A percentile compares a stretch with the other conserved stretches of the same genome.
phyloP scores from a whole-genome alignment of 2,797 vertebrate species.

The Gambusia yucatana region DNA sequence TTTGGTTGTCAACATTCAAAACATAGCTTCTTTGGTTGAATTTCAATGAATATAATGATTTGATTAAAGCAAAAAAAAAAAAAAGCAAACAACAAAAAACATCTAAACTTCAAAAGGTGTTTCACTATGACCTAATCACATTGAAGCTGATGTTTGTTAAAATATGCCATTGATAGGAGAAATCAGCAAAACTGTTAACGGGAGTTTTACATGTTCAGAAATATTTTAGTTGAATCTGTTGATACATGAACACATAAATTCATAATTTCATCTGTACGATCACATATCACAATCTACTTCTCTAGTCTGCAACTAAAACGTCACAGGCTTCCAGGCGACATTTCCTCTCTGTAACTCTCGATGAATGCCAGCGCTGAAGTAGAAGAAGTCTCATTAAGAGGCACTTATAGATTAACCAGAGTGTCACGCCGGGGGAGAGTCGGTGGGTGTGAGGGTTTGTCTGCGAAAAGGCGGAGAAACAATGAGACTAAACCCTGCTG shows the following conservation, averaged over 20 bases:
- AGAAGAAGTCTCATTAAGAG: slow-evolving; percentile 77
- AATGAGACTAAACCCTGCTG: slow-evolving; percentile 69
- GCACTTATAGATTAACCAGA: slow-evolving; percentile 79
- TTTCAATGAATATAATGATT: neutral
- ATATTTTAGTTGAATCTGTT: neutral
- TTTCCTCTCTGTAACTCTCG: slow-evolving; percentile 58
- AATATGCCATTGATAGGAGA: neutral
- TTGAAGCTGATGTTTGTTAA: neutral
- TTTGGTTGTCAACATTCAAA: neutral
- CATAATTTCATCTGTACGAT: slow-evolving; percentile 4
- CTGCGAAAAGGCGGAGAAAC: slow-evolving; percentile 67
- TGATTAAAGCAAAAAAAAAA: neutral
- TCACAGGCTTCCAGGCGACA: slow-evolving; percentile 56
- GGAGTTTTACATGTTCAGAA: neutral
- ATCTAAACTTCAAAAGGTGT: neutral
- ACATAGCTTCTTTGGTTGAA: neutral
- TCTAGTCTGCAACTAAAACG: slow-evolving; percentile 26
- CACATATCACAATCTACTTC: slow-evolving; percentile 18
- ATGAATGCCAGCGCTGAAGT: slow-evolving; percentile 70
- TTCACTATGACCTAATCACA: neutral
- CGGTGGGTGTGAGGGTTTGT: slow-evolving; percentile 69
- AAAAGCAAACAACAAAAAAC: too few relatives aligned
- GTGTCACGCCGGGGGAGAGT: slow-evolving; percentile 69
- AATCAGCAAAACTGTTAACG: neutral
- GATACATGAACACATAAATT: neutral